Percentiles rank a stretch among this genome's conserved stretches.
phyloP scores from a whole-genome alignment of 2,113 vertebrate species.

The Sinocyclocheilus anshuiensis region DNA sequence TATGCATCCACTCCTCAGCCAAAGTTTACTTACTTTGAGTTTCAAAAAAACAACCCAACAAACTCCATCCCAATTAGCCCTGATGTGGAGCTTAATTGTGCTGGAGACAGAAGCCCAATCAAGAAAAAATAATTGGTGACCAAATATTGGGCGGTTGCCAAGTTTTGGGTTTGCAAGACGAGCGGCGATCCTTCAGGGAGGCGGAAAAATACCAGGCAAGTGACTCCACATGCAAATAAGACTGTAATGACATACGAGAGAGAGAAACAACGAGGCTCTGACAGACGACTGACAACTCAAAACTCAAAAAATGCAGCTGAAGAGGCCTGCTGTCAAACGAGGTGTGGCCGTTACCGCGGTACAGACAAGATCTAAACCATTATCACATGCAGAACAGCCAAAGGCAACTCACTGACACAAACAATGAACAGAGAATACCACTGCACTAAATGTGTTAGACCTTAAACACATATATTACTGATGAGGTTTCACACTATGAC shows the following conservation, averaged over 20 bases:
- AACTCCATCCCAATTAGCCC: conserved; percentile 1
- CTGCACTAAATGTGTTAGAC: too few species aligned
- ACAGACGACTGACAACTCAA: conserved; percentile 22
- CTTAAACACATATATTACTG: neutral
- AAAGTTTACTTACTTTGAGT: neutral
- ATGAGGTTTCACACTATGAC: neutral
- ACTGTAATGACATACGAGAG: conserved; percentile 65
- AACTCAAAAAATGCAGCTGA: neutral
- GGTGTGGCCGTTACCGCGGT: neutral
- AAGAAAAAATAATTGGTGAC: conserved; percentile 33
- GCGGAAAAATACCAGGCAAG: conserved; percentile 12
- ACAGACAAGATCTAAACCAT: neutral
- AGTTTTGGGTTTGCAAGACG: conserved; percentile 43
- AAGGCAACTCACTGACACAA: too few species aligned
- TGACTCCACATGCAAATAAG: conserved; percentile 63
- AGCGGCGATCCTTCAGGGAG: conserved; percentile 21
- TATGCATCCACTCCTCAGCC: neutral
- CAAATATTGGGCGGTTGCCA: conserved; percentile 63
- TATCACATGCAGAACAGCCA: neutral
- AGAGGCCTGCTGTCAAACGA: neutral
- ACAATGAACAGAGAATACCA: too few species aligned
- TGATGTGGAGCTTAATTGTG: conserved; percentile 8
- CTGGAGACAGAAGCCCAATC: conserved; percentile 28
- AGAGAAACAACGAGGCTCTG: neutral
- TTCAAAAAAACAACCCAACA: neutral